A percentile compares a stretch with the other conserved stretches of the same genome.
phyloP scores from a whole-genome alignment of 2,113 vertebrate genomes.

The Thryonomys swinderianus region DNA sequence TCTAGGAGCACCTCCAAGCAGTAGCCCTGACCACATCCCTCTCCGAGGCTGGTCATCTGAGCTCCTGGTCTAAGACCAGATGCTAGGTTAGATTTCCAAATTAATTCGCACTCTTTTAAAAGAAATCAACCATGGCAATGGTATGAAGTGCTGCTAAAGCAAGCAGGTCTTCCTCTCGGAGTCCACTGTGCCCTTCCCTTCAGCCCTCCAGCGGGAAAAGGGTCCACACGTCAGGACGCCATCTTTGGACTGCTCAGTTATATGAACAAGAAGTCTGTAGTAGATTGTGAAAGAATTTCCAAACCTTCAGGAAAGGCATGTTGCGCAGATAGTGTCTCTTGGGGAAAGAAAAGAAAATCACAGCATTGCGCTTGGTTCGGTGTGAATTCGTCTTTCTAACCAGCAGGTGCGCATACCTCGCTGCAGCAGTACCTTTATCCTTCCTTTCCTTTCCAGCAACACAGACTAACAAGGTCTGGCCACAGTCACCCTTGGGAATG shows the following conservation, averaged over 20 bases:
- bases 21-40: background rate
- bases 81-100: constrained; percentile 34
- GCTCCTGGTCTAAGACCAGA: constrained; percentile 30
- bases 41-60: background rate
- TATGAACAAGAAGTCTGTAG: constrained; percentile 5
- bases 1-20: background rate
- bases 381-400: constrained; percentile 37
- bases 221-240: background rate
- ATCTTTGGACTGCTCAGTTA: background rate
- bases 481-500: constrained; percentile 23
- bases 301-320: background rate
- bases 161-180: constrained; percentile 3
- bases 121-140: constrained; percentile 18
- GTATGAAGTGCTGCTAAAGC: background rate
- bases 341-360: constrained; percentile 53
- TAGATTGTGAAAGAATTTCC: constrained; percentile 31
- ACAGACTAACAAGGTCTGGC: background rate
- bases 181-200: background rate
- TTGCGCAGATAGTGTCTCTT: background rate
- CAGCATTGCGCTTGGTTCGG: constrained; percentile 34
- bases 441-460: background rate
- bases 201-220: background rate
- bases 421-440: background rate
- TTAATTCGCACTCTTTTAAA: constrained; percentile 6
- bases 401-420: background rate